Evolutionary conservation across 1,140 invertebrate genomes (phyloP).

Genomic region (Bombus sibiricus): DNA sequence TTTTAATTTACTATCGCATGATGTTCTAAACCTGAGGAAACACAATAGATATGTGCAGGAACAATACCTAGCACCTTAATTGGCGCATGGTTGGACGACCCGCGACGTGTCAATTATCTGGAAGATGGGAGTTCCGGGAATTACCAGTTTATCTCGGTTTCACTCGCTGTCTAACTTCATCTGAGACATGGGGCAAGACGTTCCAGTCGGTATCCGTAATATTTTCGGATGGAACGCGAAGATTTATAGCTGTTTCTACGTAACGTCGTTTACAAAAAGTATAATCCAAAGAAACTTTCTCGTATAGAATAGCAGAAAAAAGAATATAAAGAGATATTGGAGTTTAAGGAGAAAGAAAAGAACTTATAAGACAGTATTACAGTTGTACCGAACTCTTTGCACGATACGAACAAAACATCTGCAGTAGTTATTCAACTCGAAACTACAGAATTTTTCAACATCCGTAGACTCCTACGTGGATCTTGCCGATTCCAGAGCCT

Average conservation of each 20-base stretch:
- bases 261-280: neutral
- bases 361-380: neutral
- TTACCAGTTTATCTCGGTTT: neutral
- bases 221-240: neutral
- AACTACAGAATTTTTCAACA: neutral
- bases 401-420: neutral
- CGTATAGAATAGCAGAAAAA: neutral
- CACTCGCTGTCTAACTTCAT: neutral
- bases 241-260: neutral
- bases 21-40: neutral
- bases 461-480: neutral
- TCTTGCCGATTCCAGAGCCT: neutral
- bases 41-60: neutral
- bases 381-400: neutral
- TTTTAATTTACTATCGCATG: neutral
- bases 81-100: neutral
- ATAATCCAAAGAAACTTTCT: neutral
- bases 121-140: neutral
- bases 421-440: neutral
- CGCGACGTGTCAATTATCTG: neutral
- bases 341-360: neutral
- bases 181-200: neutral
- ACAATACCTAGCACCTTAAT: neutral
- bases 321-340: neutral
- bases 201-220: neutral